phyloP scores from a whole-genome alignment of 2,888 invertebrate genomes.

The Zeuzera pyrina region DNA sequence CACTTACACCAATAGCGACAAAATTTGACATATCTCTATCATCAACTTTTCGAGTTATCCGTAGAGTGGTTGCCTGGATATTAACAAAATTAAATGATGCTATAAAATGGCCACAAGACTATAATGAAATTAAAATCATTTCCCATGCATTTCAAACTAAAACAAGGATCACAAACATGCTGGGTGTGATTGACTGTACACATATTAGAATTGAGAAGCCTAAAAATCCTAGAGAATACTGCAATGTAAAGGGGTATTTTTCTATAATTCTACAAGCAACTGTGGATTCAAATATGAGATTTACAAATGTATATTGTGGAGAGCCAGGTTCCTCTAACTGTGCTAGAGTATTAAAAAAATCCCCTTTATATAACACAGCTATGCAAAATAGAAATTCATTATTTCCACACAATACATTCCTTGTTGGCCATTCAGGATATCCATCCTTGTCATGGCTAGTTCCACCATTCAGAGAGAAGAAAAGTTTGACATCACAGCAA shows the following conservation, averaged over 20 bases:
- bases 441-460: conserved; percentile 43
- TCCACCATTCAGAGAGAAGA: conserved; percentile 44
- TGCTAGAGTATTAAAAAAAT: conserved; percentile 37
- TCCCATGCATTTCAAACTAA: conserved; percentile 35
- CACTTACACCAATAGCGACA: conserved; percentile 44
- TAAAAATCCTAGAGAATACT: conserved; percentile 41
- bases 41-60: conserved; percentile 44
- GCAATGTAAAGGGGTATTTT: conserved; percentile 43
- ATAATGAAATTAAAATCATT: conserved; percentile 28
- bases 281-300: conserved; percentile 37
- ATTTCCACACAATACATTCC: conserved; percentile 41
- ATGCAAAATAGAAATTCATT: conserved; percentile 29
- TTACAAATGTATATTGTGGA: conserved; percentile 48
- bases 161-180: conserved; percentile 37
- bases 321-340: conserved; percentile 45
- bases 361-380: conserved; percentile 40
- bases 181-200: conserved; percentile 43
- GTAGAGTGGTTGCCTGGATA: conserved; percentile 46
- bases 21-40: conserved; percentile 50
- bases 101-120: conserved; percentile 41
- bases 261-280: conserved; percentile 45
- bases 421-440: conserved; percentile 44
- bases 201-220: conserved; percentile 49
- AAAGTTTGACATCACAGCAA: conserved; percentile 37
- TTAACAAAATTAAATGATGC: conserved; percentile 41